These are phyloP conservation scores for Butorides virescens DNA, from an alignment of 2,113 vertebrate genomes.

Conservation along the genomic window DNA sequence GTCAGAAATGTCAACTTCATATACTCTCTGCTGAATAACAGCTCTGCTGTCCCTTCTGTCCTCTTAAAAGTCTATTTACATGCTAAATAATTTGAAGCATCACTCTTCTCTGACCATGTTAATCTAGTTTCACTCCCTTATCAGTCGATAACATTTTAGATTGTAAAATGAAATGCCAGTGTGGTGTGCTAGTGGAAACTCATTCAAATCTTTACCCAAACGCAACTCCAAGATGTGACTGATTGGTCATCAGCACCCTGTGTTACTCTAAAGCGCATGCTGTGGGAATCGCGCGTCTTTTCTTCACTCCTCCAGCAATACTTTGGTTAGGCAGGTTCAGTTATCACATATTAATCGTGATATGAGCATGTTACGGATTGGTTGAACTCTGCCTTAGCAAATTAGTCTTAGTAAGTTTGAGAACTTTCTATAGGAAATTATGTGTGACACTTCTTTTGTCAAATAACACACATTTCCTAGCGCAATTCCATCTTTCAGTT, in stretches of 20 bases:
- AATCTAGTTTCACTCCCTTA: background rate
- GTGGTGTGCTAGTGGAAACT: accelerated
- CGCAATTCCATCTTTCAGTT: background rate
- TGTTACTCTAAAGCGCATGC: background rate
- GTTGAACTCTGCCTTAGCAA: background rate
- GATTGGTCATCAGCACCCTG: background rate
- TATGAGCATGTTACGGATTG: background rate
- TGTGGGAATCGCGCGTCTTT: background rate
- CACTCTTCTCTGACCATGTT: background rate
- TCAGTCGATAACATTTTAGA: background rate
- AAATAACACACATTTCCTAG: background rate
- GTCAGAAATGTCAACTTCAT: conserved; percentile 16
- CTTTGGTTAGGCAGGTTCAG: background rate
- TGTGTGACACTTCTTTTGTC: background rate
- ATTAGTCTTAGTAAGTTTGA: background rate
- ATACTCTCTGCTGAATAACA: background rate
- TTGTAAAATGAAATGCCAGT: background rate
- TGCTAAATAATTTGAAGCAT: conserved; percentile 6
- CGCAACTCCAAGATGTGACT: background rate
- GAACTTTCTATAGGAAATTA: background rate
- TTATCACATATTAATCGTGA: background rate
- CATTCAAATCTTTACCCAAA: background rate
- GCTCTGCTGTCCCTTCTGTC: conserved; percentile 24
- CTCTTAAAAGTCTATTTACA: conserved; percentile 25
- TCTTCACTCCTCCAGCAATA: background rate